Evolutionary conservation across 2,113 vertebrate species (phyloP), one percentile per base, ranked within the genome.

Genomic region (Cebus imitator): DNA sequence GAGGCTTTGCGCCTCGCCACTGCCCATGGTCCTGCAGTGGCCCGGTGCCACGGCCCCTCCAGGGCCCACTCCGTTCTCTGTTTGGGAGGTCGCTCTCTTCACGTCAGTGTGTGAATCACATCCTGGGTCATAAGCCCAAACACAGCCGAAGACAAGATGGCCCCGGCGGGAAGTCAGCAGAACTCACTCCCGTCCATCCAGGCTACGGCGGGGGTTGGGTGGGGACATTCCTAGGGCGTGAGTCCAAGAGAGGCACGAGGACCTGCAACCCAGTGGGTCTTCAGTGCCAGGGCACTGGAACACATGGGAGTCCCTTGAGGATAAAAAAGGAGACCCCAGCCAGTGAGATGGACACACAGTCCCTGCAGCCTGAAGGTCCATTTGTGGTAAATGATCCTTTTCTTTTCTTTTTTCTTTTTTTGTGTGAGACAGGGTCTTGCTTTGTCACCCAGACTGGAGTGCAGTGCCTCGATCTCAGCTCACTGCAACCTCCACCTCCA

Each of bases 51-150:
- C 21, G 1, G 0, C 35, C 37, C 40, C 66, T 57, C 52, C 0
- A 30, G 10, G 37, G 37, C 6, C 68, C 11, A 8, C 9, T 21
- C 18, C 8, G 16, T 64, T 20, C 40, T 23, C 45, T 48, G 3
- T 6, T 45, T 2, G 1, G 21, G 55, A 43, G 52, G 23, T 18
- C 1, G 0, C 43, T 75, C 8, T 68, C 78, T 70, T 50, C 23
- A 2, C 1, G 0, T 30, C 6, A 1, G 35, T 37, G 50, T 4
- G 5, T 7, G 35, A 27, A 14, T 0, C 32, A 25, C 2, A 0
- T 18, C 21, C 32, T 5, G 23, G 68, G 12, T 58, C 57, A 20
- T 0, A 10, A 37, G 48, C 30, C 70, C 64, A 55, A 30, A 45
- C 6, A 6, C 11, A 1, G 6, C 72, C 3, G 35, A 2, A 23